phyloP scores from a whole-genome alignment of 2,113 vertebrate species.

The Pygoscelis adeliae region DNA sequence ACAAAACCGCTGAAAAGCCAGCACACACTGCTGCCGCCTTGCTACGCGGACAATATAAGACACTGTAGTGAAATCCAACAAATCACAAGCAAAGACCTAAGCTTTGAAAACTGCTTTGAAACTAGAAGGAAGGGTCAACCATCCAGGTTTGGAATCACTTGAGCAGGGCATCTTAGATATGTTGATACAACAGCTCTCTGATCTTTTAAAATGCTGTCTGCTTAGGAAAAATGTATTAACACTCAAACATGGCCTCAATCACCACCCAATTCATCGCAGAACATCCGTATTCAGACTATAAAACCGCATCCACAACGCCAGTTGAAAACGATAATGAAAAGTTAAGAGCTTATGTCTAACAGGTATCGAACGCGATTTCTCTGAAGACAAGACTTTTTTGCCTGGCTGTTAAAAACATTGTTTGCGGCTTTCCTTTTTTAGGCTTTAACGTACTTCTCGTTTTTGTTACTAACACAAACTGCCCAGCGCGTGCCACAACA shows the following conservation, averaged over 20 bases:
- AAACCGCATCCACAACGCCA: background rate
- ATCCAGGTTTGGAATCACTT: background rate
- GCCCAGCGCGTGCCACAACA: background rate
- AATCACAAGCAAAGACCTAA: background rate
- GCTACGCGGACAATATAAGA: too few relatives aligned
- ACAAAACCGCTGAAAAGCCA: background rate
- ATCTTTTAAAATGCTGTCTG: background rate
- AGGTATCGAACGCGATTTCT: rapidly evolving
- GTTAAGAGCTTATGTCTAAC: background rate
- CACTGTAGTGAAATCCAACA: background rate
- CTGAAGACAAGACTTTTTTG: background rate
- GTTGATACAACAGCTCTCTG: background rate
- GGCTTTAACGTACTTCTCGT: background rate
- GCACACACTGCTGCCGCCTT: background rate
- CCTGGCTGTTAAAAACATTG: background rate
- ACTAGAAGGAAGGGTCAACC: background rate
- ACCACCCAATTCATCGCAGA: background rate
- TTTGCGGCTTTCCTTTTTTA: background rate
- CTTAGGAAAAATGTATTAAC: background rate
- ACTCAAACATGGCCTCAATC: background rate
- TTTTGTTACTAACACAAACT: background rate
- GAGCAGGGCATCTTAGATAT: background rate
- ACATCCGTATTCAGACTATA: background rate
- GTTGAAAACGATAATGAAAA: rapidly evolving
- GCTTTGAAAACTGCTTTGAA: background rate